Base-by-base conservation (phyloP, 2,888 invertebrate genomes). In the Caenorhabditis sp. region DNA sequence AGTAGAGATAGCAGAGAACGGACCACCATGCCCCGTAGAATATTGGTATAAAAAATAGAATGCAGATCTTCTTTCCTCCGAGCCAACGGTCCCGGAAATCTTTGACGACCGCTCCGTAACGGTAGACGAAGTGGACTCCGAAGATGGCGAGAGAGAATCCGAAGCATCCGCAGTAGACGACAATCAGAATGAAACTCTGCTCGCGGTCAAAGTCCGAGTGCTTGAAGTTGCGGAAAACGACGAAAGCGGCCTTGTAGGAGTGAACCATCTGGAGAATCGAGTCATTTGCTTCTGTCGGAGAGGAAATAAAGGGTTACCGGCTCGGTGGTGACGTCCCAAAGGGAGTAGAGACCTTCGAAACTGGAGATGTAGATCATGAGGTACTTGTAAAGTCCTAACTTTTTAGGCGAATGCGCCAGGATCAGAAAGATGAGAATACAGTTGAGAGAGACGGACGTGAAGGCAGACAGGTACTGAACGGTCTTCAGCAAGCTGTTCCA, bases 151-250 rank as follows among this genome's bases (percentile, higher is more conserved):
- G 39, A 9, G 66, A 66, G 32, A 56, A 66, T n/a, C 66, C 66
- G 41, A 66, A 66, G 30, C 66, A 66, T 9, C 66, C 66, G 41
- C 66, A 66, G 41, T 66, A 66, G 48, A 66, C n/a, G 3, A 56
- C 56, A 7, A 56, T 56, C 8, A 66, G 48, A 11, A 66, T 48
- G 56, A 66, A 56, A 24, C 66, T 56, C 15, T 56, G 56, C 17
- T 66, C 56, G 2, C 56, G 48, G 35, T 66, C 66, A 8, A 56
- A 66, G 24, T 56, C 56, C 1, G 66, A 66, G 30, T 66, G 13
- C 11, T 66, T 66, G 24, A 39, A 39, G 30, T 66, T 53, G 20
- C 56, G 56, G n/a, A 66, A 56, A 2, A 66, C 66, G n/a, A 66
- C 56, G 32, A 66, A 66, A 1, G 66, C 48, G 17, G 30, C 48